Evolutionary conservation across 1,140 invertebrate genomes (phyloP).

Genomic region (Drosophila suzukii): DNA sequence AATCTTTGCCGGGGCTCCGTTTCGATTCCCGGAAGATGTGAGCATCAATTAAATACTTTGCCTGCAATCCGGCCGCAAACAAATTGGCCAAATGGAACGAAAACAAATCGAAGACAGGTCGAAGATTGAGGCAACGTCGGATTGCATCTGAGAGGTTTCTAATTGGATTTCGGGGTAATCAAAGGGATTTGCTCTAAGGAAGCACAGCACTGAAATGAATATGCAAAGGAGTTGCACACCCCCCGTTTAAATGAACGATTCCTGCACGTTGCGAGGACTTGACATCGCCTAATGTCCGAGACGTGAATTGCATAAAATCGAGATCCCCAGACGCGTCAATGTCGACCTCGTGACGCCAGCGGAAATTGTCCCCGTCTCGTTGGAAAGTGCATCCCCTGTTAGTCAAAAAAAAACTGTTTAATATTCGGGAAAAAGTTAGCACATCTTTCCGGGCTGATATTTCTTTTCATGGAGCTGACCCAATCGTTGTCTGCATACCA

Average conservation of each 20-base stretch:
- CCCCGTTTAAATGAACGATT: constrained; percentile 13
- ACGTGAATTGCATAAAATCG: constrained; percentile 61
- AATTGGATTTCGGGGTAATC: constrained; percentile 61
- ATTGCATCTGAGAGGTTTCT: constrained; percentile 64
- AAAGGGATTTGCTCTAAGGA: constrained; percentile 43
- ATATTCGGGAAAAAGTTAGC: constrained; percentile 57
- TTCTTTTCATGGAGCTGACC: constrained; percentile 45
- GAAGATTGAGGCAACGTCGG: constrained; percentile 51
- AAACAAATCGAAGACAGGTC: constrained; percentile 71
- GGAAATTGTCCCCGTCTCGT: constrained; percentile 33
- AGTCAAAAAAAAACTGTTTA: constrained; percentile 34
- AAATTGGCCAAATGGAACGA: constrained; percentile 66
- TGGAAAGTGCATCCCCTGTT: constrained; percentile 14
- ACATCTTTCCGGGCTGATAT: constrained; percentile 47
- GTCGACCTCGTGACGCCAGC: constrained; percentile 52
- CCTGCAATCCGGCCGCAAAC: constrained; percentile 33
- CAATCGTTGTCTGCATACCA: constrained; percentile 51
- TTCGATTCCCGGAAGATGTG: constrained; percentile 55
- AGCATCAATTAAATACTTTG: constrained; percentile 71
- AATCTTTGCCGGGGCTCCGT: constrained; percentile 57
- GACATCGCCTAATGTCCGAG: constrained; percentile 57
- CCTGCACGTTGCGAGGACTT: constrained; percentile 47
- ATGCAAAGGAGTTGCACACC: background rate
- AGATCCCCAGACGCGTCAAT: constrained; percentile 44
- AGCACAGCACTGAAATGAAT: constrained; percentile 20